Percentiles rank a stretch among this genome's conserved stretches.
Conservation (phyloP, 2,888 invertebrate genomes). For the Drosophila melanosoma region DNA sequence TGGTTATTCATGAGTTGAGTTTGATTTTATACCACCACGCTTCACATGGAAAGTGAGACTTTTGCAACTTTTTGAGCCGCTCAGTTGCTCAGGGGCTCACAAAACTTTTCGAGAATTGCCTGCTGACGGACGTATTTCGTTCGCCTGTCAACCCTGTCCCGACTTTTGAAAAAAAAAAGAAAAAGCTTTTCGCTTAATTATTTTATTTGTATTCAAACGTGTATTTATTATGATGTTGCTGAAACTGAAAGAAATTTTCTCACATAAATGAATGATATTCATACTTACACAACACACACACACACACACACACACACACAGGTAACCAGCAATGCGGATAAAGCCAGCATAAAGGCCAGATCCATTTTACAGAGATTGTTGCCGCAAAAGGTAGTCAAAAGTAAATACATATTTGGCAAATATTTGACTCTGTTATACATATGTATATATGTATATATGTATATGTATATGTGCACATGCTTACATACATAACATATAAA, state of each 20-base stretch:
- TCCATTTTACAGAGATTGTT: background rate
- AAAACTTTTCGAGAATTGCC: slow-evolving; percentile 3
- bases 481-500: slow-evolving; percentile 49
- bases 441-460: background rate
- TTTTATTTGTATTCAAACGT: slow-evolving; percentile 11
- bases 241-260: slow-evolving; percentile 4
- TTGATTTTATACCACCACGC: slow-evolving; percentile 63
- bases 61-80: slow-evolving; percentile 61
- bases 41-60: slow-evolving; percentile 38
- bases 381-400: slow-evolving; percentile 8
- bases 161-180: slow-evolving; percentile 2
- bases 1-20: slow-evolving; percentile 81
- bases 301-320: slow-evolving; percentile 13
- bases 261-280: slow-evolving; percentile 29
- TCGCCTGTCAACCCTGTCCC: slow-evolving; percentile 18
- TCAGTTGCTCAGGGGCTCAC: slow-evolving; percentile 46
- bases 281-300: slow-evolving; percentile 11
- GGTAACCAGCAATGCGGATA: slow-evolving; percentile 70
- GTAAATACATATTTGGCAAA: slow-evolving; percentile 46
- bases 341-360: slow-evolving; percentile 51
- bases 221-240: background rate
- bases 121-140: slow-evolving; percentile 19
- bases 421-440: slow-evolving; percentile 11
- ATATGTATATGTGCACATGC: background rate
- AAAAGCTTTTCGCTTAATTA: slow-evolving; percentile 7